phyloP scores from a whole-genome alignment of 2,113 vertebrate genomes.

The Hippoglossus stenolepis region DNA sequence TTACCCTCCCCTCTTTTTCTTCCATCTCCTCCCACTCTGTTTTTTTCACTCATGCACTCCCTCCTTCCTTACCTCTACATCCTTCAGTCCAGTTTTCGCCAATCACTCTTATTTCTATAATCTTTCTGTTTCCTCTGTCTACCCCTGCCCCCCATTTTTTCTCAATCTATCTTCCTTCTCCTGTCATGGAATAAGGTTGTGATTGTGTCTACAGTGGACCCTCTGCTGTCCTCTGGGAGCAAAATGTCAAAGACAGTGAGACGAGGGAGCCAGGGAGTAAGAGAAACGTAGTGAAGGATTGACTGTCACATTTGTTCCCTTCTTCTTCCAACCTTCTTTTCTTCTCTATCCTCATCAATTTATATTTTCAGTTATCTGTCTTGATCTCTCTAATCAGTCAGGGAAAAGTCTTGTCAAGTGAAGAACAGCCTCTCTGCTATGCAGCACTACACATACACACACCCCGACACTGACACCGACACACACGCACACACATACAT shows the following conservation, averaged over 20 bases:
- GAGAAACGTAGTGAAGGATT: conserved; percentile 1
- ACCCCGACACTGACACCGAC: conserved; percentile 31
- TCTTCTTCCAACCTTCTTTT: neutral
- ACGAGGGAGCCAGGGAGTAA: conserved; percentile 5
- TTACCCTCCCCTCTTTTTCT: neutral
- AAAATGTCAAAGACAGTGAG: conserved; percentile 47
- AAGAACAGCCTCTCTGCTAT: conserved; percentile 80
- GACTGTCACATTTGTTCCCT: conserved; percentile 6
- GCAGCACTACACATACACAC: conserved; percentile 52
- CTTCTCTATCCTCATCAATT: conserved; percentile 11
- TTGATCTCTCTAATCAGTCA: conserved; percentile 17
- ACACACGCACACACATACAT: conserved; percentile 52
- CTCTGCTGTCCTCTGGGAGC: conserved; percentile 14
- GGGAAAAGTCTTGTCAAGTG: conserved; percentile 49
- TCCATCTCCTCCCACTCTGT: neutral
- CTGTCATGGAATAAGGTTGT: conserved; percentile 21
- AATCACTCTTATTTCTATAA: neutral
- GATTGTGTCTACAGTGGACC: conserved; percentile 22
- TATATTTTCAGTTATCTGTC: conserved; percentile 30
- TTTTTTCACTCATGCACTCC: neutral
- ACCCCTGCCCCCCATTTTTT: neutral
- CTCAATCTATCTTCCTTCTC: neutral
- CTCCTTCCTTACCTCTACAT: neutral
- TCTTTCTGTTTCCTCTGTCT: neutral
- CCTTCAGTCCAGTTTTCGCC: neutral